phyloP scores from a whole-genome alignment of 2,888 invertebrate genomes.

The Chirona hameri region DNA sequence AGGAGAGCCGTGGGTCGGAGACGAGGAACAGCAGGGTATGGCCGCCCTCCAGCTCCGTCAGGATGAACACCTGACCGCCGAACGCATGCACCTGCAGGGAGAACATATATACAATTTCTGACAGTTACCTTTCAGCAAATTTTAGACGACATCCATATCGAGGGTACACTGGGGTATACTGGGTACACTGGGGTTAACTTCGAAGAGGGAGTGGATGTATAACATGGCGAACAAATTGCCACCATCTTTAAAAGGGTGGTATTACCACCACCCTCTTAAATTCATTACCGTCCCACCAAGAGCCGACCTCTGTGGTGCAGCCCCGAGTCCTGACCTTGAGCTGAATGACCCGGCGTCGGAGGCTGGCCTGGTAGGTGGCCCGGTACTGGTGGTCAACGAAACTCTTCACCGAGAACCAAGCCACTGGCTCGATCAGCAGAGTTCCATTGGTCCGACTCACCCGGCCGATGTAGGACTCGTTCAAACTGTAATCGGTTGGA shows the following conservation, averaged over 20 bases:
- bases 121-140: no score
- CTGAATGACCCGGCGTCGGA: not conserved
- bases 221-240: no score
- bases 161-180: no score
- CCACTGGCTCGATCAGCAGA: not conserved
- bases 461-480: not conserved
- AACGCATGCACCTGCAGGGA: not conserved
- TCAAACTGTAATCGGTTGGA: not conserved
- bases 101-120: no score
- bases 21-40: not conserved
- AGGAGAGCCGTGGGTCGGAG: not conserved
- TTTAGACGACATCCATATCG: no score
- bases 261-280: no score
- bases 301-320: no score
- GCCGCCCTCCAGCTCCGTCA: not conserved
- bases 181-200: no score
- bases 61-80: not conserved
- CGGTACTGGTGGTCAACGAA: slow-evolving; percentile 10
- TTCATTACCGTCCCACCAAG: no score
- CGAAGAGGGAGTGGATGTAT: no score
- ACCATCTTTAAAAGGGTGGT: no score
- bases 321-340: not conserved
- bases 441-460: not conserved
- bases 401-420: not conserved
- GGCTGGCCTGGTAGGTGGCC: slow-evolving; percentile 6